These are phyloP conservation scores for Gorsachius goisagi DNA, from an alignment of 2,113 vertebrate species.

Conservation along the genomic window DNA sequence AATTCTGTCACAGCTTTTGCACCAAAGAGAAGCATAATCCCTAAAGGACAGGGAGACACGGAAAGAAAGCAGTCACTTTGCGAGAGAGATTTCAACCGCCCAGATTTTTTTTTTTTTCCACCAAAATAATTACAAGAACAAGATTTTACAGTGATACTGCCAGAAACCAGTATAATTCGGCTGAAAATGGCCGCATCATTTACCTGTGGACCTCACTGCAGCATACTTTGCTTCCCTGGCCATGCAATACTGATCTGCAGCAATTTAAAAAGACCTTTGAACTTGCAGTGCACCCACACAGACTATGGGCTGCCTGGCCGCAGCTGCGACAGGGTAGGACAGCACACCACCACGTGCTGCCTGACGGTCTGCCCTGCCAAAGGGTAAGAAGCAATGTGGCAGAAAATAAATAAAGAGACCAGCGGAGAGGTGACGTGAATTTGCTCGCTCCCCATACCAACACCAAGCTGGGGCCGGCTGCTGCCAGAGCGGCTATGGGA, in stretches of 20 bases:
- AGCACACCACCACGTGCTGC: background rate
- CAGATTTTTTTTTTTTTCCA: background rate
- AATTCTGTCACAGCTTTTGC: slow-evolving; percentile 24
- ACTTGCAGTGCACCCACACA: background rate
- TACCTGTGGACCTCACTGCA: background rate
- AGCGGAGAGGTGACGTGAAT: background rate
- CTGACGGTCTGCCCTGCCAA: background rate
- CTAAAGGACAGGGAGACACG: background rate
- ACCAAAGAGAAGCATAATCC: background rate
- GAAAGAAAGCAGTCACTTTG: background rate
- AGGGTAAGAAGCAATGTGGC: background rate
- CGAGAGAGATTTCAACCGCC: background rate
- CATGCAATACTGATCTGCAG: background rate
- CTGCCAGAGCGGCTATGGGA: fast-evolving
- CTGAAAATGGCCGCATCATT: background rate
- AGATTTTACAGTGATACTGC: background rate
- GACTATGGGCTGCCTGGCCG: fast-evolving
- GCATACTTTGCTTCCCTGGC: background rate
- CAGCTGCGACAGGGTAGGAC: background rate
- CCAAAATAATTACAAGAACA: background rate
- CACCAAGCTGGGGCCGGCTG: background rate
- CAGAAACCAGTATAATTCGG: background rate
- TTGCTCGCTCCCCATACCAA: fast-evolving
- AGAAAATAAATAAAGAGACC: background rate
- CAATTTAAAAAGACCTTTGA: background rate